Base-by-base conservation (phyloP, 2,797 vertebrate genomes). In the Sebastolobus altivelis region DNA sequence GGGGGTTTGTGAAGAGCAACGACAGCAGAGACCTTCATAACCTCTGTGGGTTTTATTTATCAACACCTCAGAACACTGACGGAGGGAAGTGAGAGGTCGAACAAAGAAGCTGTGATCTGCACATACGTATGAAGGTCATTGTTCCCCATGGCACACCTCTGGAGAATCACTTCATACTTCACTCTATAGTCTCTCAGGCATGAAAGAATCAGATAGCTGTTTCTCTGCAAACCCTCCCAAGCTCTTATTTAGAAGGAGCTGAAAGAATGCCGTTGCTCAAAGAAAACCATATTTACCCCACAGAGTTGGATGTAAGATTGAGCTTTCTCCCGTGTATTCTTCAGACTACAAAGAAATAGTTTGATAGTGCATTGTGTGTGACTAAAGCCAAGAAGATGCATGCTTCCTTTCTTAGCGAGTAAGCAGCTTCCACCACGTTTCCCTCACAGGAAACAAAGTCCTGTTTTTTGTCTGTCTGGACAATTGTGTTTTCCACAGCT, bases 381-480 rank as follows among this genome's bases (percentile, higher is more conserved):
- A 62, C 35, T 18, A 2, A 31, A 6, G 25, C 80, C 67, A 68
- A 78, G 70, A 82, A 75, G 78, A 87, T 58, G 13, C 20, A 77
- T 9, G 29, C 40, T 90, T 90, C 83, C 77, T 85, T 71, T 80
- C 60, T 72, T 14, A n/a, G 58, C 29, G n/a, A 80, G 68, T 87
- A 89, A 91, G 92, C 82, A 86, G 49, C 73, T 55, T 75, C 49
- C 35, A 71, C 22, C 20, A 5, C 71, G 70, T 83, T 88, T 86
- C 77, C 67, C 82, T 72, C 12, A 35, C 60, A 78, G 85, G 84
- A 91, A 90, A 72, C 35, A 58, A 77, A 77, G 66, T 72, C 49
- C 8, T 76, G 75, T 80, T 89, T 82, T 92, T 60, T 65, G 54
- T 77, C 69, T 52, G 8, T 81, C 63, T 40, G 54, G 29, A 85